Percentiles rank a stretch among this genome's conserved stretches.
These are phyloP conservation scores for Neopelma chrysocephalum DNA, from an alignment of 2,797 vertebrate genomes.

Conservation along the genomic window DNA sequence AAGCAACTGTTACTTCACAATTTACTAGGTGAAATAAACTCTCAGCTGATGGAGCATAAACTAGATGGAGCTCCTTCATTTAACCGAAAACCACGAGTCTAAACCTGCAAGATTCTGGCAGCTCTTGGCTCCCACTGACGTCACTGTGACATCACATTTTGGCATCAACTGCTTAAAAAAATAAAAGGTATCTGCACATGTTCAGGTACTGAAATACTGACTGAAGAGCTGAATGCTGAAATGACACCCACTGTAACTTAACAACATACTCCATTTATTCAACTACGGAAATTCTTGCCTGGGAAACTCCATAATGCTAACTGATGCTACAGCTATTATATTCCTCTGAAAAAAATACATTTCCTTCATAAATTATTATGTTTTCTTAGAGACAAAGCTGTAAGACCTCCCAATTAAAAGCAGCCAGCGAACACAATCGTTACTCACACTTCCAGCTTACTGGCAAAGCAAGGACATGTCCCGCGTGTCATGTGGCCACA, in stretches of 20 bases:
- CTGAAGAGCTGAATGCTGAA: not conserved
- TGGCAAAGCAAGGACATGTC: not conserved
- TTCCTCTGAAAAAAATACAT: not conserved
- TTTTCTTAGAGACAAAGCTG: not conserved
- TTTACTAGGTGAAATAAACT: not conserved
- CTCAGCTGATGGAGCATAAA: not conserved
- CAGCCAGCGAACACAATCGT: fast-evolving
- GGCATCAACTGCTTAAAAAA: not conserved
- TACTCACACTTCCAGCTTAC: not conserved
- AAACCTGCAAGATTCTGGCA: not conserved
- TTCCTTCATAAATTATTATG: not conserved
- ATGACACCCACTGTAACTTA: not conserved
- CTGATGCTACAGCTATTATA: not conserved
- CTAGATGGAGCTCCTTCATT: not conserved
- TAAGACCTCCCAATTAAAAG: not conserved
- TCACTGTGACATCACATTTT: not conserved
- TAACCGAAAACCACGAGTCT: not conserved
- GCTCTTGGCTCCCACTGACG: not conserved
- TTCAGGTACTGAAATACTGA: not conserved
- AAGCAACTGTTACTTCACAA: not conserved
- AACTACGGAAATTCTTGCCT: not conserved
- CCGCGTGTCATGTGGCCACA: fast-evolving
- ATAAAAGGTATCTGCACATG: not conserved
- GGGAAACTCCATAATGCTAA: not conserved
- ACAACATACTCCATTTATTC: not conserved